Evolutionary conservation across 2,113 vertebrate species (phyloP), one percentile per base, ranked within the genome.

Genomic region (Camelus dromedarius): DNA sequence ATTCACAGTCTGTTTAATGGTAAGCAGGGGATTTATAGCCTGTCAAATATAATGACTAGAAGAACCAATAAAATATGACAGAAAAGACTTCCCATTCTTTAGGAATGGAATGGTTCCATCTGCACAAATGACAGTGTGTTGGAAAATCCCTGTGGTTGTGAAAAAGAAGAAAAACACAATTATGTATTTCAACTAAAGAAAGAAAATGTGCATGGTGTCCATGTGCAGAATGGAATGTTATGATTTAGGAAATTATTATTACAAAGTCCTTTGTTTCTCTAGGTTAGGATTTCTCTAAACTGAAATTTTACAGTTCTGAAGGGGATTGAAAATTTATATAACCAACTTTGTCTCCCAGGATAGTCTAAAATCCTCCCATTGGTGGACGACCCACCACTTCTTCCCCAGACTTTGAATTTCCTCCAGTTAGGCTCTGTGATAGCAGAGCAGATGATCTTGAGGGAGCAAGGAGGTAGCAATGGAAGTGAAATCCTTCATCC

Each of bases 1-100:
- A 93, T 92, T 97, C 93, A 93, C 81, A 92, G 48, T 95, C 75
- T 96, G 83, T 81, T 94, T 95, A 93, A 91, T 70, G 87, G 89
- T 73, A 96, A 97, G 93, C 50, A 94, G 16, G 80, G 89, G 42
- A 96, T 95, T 97, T 96, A 88, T 93, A 96, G 75, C 77, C 60
- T 95, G 89, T 97, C 96, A 97, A 73, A 93, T 95, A 95, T 93
- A 95, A 93, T 97, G 93, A 96, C 86, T 92, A 91, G 75, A 93
- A 91, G 79, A 97, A 79, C 80, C 38, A 90, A 96, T 95, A 96
- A 97, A 94, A 90, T 81, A 94, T 92, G 89, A 97, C 95, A 97
- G 66, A 48, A 87, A 93, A 93, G 60, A 85, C 62, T 97, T 96
- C 75, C 93, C 35, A n/a, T 14, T 95, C n/a, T 94, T 96, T 80